Evolutionary conservation across 2,113 vertebrate genomes (phyloP), one percentile per base, ranked within the genome.

Genomic region (Oncorhynchus gorbuscha): DNA sequence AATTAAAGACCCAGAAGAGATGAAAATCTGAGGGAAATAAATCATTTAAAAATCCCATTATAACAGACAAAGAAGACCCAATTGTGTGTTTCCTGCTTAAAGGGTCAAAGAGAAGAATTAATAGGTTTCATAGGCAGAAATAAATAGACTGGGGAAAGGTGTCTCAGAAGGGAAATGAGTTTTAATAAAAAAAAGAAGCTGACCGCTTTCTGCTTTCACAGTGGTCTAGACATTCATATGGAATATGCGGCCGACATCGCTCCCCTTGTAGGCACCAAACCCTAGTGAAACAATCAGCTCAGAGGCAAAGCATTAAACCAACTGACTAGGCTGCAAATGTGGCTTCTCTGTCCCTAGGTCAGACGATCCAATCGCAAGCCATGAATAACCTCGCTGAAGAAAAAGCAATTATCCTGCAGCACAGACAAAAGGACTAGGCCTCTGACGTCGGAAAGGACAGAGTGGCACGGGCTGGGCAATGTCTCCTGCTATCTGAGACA

Each of bases 361-460:
- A 71, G 81, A 83, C 70, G 75, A 87, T 88, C 86, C 84, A 90
- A 85, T 88, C 85, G 58, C 79, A 81, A 66, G 39, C 4, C 35
- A 69, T 67, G 65, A 67, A 88, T 86, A 90, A 84, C 81, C 81
- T 73, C 75, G 35, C 71, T 20, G 72, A 78, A 84, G 81, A 45
- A 77, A 87, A 91, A 90, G 88, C 86, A 88, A 89, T 91, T 90
- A 89, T 83, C 81, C 85, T 68, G 76, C 79, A 84, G 81, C 73
- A 71, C 24, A 81, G 81, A 84, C 81, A 83, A 77, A 84, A 75
- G 77, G 83, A 71, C 78, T 68, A 35, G 73, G 78, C 64, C 73
- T 79, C 67, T 45, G 55, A 76, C 79, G 77, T 81, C 81, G 11
- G 73, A 68, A 62, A 66, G 71, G 85, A 78, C 80, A 71, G 75